Evolutionary conservation across 2,888 invertebrate genomes (phyloP), one percentile per base, ranked within the genome.

Genomic region (Herminia tarsipennalis): DNA sequence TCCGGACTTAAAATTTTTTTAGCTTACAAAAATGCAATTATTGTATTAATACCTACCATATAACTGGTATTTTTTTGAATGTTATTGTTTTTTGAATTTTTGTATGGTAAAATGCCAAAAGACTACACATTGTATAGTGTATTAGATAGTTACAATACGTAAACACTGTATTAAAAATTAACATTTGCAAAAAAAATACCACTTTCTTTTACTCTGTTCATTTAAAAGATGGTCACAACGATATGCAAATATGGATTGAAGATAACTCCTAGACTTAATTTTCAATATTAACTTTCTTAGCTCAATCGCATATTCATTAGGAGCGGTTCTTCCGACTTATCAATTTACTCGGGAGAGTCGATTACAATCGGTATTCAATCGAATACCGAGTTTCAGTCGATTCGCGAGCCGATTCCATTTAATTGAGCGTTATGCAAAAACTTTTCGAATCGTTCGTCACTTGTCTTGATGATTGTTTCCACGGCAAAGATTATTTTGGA

Each of bases 311-410:
- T 76, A 73, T 76, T 76, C 75, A 73, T 74, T 63, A 63, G 48
- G 21, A 39, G 48, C 39, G 44, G 51, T 62, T 66, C 69, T 66
- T 69, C n/a, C 59, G 51, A 62, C 57, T 67, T 66, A 67, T 66
- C 64, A 66, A 66, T 64, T 66, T 53, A 57, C 55, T 56, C 37
- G 45, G 43, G 63, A 47, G 36, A 69, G 69, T 75, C 70, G 69
- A 74, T 78, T 73, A 75, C 70, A 70, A 76, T 76, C 69, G 71
- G 66, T 70, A 70, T 71, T 67, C 69, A 68, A 78, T 73, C 67
- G 66, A 70, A 65, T 68, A 67, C 44, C 33, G 57, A 71, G 45
- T 55, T 35, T 57, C 37, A 64, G 46, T 60, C 59, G 64, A 53
- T 52, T 63, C 49, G 36, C 36, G 38, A 57, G 41, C 59, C 44